Evolutionary conservation across 92 coral and sea anemone genomes (phyloP).

Genomic region (Zoanthus sansibaricus): DNA sequence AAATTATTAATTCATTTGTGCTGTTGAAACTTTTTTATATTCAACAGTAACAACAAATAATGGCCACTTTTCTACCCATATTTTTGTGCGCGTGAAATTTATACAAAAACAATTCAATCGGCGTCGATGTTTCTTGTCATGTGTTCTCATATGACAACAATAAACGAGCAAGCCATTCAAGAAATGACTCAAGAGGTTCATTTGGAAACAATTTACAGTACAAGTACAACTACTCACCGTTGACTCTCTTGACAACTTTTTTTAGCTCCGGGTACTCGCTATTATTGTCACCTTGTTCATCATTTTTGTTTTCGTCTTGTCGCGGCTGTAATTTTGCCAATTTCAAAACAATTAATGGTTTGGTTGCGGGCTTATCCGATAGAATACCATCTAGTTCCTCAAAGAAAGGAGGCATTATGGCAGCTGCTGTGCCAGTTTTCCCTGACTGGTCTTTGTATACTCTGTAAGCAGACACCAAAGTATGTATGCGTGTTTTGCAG

Average conservation of each 20-base stretch:
- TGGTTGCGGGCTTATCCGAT: conserved; percentile 58
- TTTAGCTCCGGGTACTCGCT: not conserved
- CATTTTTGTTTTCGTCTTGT: not conserved
- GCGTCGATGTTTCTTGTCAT: not conserved
- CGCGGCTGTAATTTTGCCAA: conserved; percentile 26
- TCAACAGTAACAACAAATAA: not conserved
- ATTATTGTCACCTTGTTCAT: not conserved
- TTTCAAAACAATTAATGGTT: conserved; percentile 36
- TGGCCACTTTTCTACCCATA: not conserved
- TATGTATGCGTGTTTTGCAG: conserved; percentile 61
- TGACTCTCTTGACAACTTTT: conserved; percentile 8
- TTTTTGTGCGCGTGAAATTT: not conserved
- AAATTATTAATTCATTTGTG: too few species aligned
- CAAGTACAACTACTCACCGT: conserved; percentile 5
- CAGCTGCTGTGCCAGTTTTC: conserved; percentile 53
- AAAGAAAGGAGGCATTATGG: conserved; percentile 49
- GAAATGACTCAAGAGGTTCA: not conserved
- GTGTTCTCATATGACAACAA: not conserved
- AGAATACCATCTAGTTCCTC: conserved; percentile 53
- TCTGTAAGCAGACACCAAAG: conserved; percentile 54
- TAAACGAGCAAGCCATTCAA: not conserved
- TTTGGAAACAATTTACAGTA: not conserved
- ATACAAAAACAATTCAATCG: not conserved
- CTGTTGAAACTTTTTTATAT: too few species aligned
- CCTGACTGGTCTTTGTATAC: conserved; percentile 52